Evolutionary conservation across 1,140 invertebrate species (phyloP).

Genomic region (Pentalonia nigronervosa): DNA sequence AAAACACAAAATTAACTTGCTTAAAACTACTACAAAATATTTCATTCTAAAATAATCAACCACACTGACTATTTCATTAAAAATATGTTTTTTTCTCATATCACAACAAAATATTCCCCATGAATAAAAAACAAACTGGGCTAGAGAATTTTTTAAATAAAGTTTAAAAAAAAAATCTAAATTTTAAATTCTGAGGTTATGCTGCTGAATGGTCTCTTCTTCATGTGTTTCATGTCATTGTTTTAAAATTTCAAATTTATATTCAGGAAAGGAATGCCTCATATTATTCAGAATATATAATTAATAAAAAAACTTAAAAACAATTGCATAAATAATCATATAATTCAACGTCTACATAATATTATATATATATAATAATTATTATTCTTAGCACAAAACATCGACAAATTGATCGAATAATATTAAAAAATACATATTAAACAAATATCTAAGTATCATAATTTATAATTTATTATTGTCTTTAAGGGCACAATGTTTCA

Average conservation of each 20-base stretch:
- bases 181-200: too few relatives aligned
- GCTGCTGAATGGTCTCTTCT: too few relatives aligned
- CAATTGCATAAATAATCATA: constrained; percentile 56
- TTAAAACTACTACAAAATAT: too few relatives aligned
- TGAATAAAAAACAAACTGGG: too few relatives aligned
- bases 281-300: not conserved
- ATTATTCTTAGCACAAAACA: constrained; percentile 49
- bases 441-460: constrained; percentile 54
- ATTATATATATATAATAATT: constrained; percentile 47
- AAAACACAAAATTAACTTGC: too few relatives aligned
- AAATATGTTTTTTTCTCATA: too few relatives aligned
- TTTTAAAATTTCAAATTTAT: not conserved
- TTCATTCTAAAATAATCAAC: too few relatives aligned
- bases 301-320: constrained; percentile 16
- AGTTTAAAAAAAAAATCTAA: not conserved
- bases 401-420: constrained; percentile 51
- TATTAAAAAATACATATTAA: constrained; percentile 51
- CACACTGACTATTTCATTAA: too few relatives aligned
- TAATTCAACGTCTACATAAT: constrained; percentile 55
- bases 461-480: constrained; percentile 57
- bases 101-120: not conserved
- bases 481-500: constrained; percentile 58
- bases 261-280: not conserved
- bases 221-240: too few relatives aligned
- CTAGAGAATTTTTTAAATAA: too few relatives aligned